These are phyloP conservation scores for Hepsetus odoe DNA, from an alignment of 2,113 vertebrate genomes.

Conservation along the genomic window DNA sequence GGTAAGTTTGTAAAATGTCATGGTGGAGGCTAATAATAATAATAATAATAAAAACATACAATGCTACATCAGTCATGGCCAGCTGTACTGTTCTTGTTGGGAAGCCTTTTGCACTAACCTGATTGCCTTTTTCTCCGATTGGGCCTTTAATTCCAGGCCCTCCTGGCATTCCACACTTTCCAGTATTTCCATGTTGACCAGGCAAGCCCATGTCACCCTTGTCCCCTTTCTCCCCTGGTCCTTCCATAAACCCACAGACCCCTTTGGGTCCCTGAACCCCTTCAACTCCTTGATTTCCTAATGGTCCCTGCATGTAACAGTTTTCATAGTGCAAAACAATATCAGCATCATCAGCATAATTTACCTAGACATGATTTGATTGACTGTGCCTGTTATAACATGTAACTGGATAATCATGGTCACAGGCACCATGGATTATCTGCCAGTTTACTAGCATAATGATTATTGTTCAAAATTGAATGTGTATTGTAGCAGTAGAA, in stretches of 20 bases:
- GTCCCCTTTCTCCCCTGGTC: slow-evolving; percentile 27
- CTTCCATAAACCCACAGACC: slow-evolving; percentile 58
- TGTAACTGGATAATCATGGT: neutral
- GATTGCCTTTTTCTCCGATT: slow-evolving; percentile 65
- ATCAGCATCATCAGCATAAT: neutral
- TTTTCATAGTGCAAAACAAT: neutral
- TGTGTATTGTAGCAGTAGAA: too few relatives aligned
- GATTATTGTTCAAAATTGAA: too few relatives aligned
- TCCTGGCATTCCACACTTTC: slow-evolving; percentile 36
- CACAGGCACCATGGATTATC: neutral
- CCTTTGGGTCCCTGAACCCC: slow-evolving; percentile 65
- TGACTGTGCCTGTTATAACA: neutral
- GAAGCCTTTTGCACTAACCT: slow-evolving; percentile 55
- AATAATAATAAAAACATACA: too few relatives aligned
- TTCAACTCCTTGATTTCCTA: slow-evolving; percentile 58
- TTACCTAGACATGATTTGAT: too few relatives aligned
- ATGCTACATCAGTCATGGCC: too few relatives aligned
- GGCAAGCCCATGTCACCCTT: slow-evolving; percentile 32
- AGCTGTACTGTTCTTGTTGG: neutral
- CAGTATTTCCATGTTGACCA: slow-evolving; percentile 4
- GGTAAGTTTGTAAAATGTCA: too few relatives aligned
- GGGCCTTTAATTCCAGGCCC: slow-evolving; percentile 48
- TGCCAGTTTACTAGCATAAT: neutral
- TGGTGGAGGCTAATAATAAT: too few relatives aligned
- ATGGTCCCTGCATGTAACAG: slow-evolving; percentile 57